Evolutionary conservation across 1,140 invertebrate species (phyloP), one percentile per base, ranked within the genome.

Genomic region (Drepana arcuata): DNA sequence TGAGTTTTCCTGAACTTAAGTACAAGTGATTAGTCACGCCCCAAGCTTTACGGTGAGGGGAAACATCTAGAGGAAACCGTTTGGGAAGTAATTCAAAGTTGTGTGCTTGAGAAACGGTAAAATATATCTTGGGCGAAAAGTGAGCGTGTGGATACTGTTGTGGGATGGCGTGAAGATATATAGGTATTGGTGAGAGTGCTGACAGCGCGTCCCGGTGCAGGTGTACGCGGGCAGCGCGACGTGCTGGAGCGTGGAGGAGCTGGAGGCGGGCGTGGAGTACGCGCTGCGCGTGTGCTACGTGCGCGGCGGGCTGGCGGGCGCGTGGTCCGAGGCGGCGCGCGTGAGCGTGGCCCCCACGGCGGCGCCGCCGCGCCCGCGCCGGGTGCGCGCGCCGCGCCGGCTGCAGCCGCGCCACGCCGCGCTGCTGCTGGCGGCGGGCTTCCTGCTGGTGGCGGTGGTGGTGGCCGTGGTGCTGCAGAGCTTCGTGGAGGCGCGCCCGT

Each of bases 201-300:
- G 14, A 16, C 5, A 12, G 14, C 2, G 25, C n/a, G n/a, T n/a
- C n/a, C n/a, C 24, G 11, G 37, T 21, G 12, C 74, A 94, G 90
- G 86, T 92, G 21, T 93, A 93, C 62, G 81, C 85, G 48, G 92
- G 92, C 25, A 51, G 78, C 40, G 91, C 90, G 39, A 88, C 87
- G 11, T 87, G 85, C 60, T 90, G 85, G 60, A 75, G 70, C 33
- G 67, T 94, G 50, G 87, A 88, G 44, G 88, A 88, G 57, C 81
- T 94, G 46, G 87, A 90, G 49, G 82, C 89, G 10, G 89, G 89
- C 41, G 86, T 86, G 15, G 90, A 92, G 46, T 94, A 94, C 66
- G 71, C 84, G 46, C 86, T 92, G 31, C 86, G 92, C 14, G 91
- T 94, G 10, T 91, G 90, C 78, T 88, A 90, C 1, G 86, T 93